Evolutionary conservation across 1,140 invertebrate genomes (phyloP).

Genomic region (Chironomus striatipennis): DNA sequence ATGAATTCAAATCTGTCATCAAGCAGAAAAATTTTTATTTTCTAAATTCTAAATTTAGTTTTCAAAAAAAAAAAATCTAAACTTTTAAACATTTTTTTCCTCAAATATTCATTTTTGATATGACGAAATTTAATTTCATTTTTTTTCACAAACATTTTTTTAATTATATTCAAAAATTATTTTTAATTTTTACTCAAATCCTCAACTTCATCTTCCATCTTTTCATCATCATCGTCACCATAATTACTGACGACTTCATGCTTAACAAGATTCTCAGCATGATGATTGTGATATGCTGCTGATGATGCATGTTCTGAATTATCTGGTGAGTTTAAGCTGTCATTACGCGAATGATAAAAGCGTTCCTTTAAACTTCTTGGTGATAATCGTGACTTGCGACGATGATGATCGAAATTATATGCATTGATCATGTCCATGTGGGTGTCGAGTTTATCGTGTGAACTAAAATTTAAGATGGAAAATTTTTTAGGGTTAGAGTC

Average conservation of each 20-base stretch:
- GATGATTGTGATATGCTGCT: not conserved
- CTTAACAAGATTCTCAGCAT: not conserved
- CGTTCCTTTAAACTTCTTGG: not conserved
- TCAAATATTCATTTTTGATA: not conserved
- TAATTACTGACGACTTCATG: constrained; percentile 15
- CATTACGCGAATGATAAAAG: not conserved
- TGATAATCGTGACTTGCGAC: not conserved
- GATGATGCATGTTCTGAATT: not conserved
- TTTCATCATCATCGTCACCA: not conserved
- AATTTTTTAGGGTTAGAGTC: not conserved
- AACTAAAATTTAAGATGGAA: not conserved
- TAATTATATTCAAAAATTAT: no score
- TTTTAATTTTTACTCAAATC: not conserved
- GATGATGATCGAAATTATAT: not conserved
- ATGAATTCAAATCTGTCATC: no score
- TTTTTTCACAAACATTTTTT: no score
- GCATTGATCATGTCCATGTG: constrained; percentile 16
- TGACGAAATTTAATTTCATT: not conserved
- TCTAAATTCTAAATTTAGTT: no score
- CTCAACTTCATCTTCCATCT: constrained; percentile 10
- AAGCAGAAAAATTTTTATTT: no score
- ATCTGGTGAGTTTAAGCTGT: not conserved
- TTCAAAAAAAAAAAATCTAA: no score
- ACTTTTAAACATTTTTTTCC: no score
- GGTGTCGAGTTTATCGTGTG: not conserved